Evolutionary conservation across 2,113 vertebrate species (phyloP).

Genomic region (Silurus glanis): DNA sequence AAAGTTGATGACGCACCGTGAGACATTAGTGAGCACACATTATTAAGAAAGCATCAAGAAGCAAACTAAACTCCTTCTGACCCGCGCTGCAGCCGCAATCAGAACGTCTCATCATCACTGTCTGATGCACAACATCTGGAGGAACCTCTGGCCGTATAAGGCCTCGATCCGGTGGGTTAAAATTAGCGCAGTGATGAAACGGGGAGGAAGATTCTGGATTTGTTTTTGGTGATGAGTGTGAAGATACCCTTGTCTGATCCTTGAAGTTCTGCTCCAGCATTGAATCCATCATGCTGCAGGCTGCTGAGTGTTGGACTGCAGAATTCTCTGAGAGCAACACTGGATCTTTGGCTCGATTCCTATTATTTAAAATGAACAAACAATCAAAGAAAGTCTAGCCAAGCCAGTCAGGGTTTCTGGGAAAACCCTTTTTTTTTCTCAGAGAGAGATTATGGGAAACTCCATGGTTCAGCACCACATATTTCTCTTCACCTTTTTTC

Average conservation of each 20-base stretch:
- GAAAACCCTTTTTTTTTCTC: slow-evolving; percentile 69
- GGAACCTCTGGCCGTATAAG: slow-evolving; percentile 38
- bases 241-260: background rate
- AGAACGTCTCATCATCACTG: background rate
- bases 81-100: background rate
- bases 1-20: background rate
- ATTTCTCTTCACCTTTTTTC: slow-evolving; percentile 39
- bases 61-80: background rate
- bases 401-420: slow-evolving; percentile 62
- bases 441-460: slow-evolving; percentile 70
- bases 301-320: background rate
- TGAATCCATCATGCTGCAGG: background rate
- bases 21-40: background rate
- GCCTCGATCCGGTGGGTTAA: slow-evolving; percentile 18
- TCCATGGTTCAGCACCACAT: slow-evolving; percentile 58
- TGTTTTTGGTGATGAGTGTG: background rate
- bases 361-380: slow-evolving; percentile 55
- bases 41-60: background rate
- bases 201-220: background rate
- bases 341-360: slow-evolving; percentile 19
- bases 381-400: background rate
- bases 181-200: slow-evolving; percentile 16
- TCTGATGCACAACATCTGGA: slow-evolving; percentile 37
- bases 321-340: background rate
- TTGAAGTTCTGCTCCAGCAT: background rate